Evolutionary conservation across 1,140 invertebrate species (phyloP).

Genomic region (Drosophila aff.): DNA sequence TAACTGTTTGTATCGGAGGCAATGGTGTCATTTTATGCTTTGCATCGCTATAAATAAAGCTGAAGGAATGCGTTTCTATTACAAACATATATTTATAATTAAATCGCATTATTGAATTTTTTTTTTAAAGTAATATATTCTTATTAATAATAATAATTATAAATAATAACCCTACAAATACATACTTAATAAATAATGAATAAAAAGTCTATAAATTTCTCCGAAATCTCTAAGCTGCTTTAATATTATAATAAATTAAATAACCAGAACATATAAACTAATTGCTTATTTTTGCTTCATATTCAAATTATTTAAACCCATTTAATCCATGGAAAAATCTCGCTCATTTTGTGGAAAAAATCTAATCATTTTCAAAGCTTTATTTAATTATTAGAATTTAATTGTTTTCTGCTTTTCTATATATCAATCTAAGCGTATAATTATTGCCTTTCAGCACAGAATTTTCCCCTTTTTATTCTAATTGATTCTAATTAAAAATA

Average conservation of each 20-base stretch:
- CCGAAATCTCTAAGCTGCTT: background rate
- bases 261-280: background rate
- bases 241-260: background rate
- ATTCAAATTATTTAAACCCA: background rate
- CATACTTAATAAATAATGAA: background rate
- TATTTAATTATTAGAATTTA: background rate
- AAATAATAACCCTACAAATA: background rate
- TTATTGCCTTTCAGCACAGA: conserved; percentile 12
- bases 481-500: conserved; percentile 19
- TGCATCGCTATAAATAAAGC: background rate
- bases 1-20: conserved; percentile 3
- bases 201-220: no score
- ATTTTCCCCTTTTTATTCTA: conserved; percentile 42
- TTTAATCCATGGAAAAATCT: background rate
- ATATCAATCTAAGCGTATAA: conserved; percentile 3
- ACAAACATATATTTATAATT: no score
- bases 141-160: background rate
- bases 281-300: background rate
- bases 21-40: background rate
- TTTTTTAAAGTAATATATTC: background rate
- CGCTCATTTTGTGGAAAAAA: background rate
- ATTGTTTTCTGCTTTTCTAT: conserved; percentile 1
- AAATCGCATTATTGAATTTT: no score
- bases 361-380: background rate
- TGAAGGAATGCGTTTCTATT: no score